A percentile compares a stretch with the other conserved stretches of the same genome.
phyloP scores from a whole-genome alignment of 2,888 invertebrate species.

The Tricholauxania praeusta region DNA sequence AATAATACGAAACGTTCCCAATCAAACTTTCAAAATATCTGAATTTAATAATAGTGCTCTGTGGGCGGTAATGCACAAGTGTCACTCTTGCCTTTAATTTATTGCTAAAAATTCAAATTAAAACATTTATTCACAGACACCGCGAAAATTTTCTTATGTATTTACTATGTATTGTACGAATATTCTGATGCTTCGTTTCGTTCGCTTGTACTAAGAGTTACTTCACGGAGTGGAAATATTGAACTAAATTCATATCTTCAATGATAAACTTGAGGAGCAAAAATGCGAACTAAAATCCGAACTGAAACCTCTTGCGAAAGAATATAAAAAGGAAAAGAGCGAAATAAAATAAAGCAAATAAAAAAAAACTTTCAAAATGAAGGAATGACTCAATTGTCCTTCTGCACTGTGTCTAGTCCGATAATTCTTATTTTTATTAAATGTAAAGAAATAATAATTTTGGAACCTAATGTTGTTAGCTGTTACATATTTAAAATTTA shows the following conservation, averaged over 20 bases:
- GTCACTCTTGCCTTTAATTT: no score
- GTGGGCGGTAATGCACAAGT: no score
- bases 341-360: slow-evolving; percentile 16
- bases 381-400: slow-evolving; percentile 59
- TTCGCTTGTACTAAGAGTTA: slow-evolving; percentile 30
- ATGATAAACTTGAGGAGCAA: slow-evolving; percentile 31
- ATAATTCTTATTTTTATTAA: slow-evolving; percentile 1
- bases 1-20: no score
- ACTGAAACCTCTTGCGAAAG: slow-evolving; percentile 36
- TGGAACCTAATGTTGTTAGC: no score
- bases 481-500: no score
- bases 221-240: slow-evolving; percentile 42
- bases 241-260: slow-evolving; percentile 38
- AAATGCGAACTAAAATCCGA: slow-evolving; percentile 36
- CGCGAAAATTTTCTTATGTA: no score
- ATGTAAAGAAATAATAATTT: no score
- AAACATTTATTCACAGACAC: no score
- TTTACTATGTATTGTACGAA: no score
- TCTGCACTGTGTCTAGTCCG: slow-evolving; percentile 39
- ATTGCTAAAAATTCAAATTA: no score
- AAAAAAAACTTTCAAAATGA: slow-evolving; percentile 36
- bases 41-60: no score
- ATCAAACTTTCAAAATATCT: no score
- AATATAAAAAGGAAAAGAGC: slow-evolving; percentile 32
- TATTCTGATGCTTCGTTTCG: background rate